These are phyloP conservation scores for Myrmecobius fasciatus DNA, from an alignment of 2,113 vertebrate species.

Conservation along the genomic window DNA sequence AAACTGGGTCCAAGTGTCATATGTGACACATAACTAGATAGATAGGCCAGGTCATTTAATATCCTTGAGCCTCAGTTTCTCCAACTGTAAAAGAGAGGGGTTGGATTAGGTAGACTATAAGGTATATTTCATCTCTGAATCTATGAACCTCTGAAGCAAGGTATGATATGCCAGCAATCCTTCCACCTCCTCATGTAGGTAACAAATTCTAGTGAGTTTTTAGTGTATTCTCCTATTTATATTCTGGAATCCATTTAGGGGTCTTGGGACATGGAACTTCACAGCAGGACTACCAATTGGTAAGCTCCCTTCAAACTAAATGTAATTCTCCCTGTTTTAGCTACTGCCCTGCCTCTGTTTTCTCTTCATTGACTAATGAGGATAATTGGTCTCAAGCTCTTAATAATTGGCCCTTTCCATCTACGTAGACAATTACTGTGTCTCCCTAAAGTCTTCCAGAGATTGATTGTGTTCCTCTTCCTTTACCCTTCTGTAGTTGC, in stretches of 20 bases:
- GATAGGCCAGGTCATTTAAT: background rate
- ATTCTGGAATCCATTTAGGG: background rate
- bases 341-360: background rate
- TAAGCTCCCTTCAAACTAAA: background rate
- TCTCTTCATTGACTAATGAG: background rate
- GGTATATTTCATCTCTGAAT: background rate
- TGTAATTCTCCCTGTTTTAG: background rate
- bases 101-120: background rate
- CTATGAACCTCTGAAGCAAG: background rate
- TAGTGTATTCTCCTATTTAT: background rate
- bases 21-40: background rate
- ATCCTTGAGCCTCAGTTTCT: background rate
- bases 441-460: background rate
- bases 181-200: background rate
- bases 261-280: background rate
- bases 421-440: background rate
- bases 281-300: background rate
- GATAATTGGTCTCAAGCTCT: conserved; percentile 1
- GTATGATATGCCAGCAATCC: background rate
- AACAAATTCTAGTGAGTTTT: background rate
- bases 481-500: background rate
- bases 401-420: background rate
- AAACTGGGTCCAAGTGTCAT: background rate
- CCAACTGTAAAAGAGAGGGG: background rate
- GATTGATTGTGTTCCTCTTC: background rate